Conservation (phyloP, 2,888 invertebrate genomes). For the Epinotia bilunana region DNA sequence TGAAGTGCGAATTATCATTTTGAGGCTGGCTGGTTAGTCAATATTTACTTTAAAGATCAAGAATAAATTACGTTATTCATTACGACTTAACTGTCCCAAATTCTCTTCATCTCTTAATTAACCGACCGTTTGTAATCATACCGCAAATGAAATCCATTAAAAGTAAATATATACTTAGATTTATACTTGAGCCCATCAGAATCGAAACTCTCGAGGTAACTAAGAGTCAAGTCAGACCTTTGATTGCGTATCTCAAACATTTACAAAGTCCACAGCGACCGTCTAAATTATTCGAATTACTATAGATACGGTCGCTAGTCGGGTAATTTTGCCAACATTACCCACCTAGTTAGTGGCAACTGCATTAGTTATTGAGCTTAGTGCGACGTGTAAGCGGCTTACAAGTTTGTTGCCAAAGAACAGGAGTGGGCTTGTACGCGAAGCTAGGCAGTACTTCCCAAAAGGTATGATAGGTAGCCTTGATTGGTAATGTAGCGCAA, state of each 20-base stretch:
- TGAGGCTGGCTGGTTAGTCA: too few relatives aligned
- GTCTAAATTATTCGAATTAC: conserved; percentile 82
- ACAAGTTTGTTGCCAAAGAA: conserved; percentile 74
- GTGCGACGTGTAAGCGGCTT: conserved; percentile 76
- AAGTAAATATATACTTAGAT: conserved; percentile 29
- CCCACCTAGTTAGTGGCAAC: conserved; percentile 47
- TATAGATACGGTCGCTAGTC: conserved; percentile 65
- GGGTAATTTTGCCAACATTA: conserved; percentile 77
- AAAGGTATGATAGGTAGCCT: conserved; percentile 31
- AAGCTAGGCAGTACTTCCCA: conserved; percentile 27
- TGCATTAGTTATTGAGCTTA: conserved; percentile 57
- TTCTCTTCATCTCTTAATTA: neutral
- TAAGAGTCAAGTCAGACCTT: conserved; percentile 69
- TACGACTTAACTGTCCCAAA: neutral
- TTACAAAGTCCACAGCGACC: conserved; percentile 73
- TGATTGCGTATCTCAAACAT: conserved; percentile 80
- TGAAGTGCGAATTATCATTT: neutral
- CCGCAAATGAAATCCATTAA: conserved; percentile 21
- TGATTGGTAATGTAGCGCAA: neutral
- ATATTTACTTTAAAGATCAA: neutral
- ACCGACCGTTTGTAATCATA: neutral
- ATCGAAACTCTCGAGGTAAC: conserved; percentile 45
- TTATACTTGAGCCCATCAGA: conserved; percentile 28
- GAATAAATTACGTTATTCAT: neutral
- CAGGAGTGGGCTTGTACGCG: conserved; percentile 58